Base-by-base conservation (phyloP, 2,888 invertebrate genomes). In the Drosophila pseudotalamancana region DNA sequence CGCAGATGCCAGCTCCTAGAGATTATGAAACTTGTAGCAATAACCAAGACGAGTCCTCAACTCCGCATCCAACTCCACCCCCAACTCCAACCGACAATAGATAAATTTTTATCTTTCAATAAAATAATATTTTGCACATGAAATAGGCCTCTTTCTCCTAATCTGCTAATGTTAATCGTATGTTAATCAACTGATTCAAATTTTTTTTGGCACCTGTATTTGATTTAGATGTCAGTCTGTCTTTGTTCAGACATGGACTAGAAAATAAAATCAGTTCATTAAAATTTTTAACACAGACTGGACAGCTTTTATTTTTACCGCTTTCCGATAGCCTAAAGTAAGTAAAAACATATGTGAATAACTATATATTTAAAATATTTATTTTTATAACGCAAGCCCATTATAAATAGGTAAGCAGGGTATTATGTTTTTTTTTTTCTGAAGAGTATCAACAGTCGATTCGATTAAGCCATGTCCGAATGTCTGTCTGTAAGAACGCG, bases 1-100 rank as follows among this genome's bases (percentile, higher is more conserved):
- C 43, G 27, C 43, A 43, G 18, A 29, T 18, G 27, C 27, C 43
- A 4, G n/a, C 43, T 8, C 16, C 23, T 4, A 11, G 9, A 6
- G 50, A 39, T 16, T 12, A 9, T 48, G 35, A 57, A 12, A 45
- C 42, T 27, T 27, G 34, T 2, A 46, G 9, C 29, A 32, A 29
- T 35, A 51, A 16, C 8, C 6, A 19, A 12, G 1, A 27, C 6
- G 8, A 21, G 0, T 11, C 19, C 16, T 29, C 25, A 4, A 6
- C 16, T 1, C 23, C 37, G 0, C 12, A 25, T 16, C 37, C 25
- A 4, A 6, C 16, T 1, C 23, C 37, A 34, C 1, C 8, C 8
- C 5, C 11, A 16, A 23, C 4, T 6, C 14, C 18, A 8, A 23
- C 5, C 18, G 25, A 12, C 23, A 11, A 0, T 18, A 5, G 11